These are phyloP conservation scores for Basileuterus tristriatus DNA, from an alignment of 2,797 vertebrate species.

Conservation along the genomic window DNA sequence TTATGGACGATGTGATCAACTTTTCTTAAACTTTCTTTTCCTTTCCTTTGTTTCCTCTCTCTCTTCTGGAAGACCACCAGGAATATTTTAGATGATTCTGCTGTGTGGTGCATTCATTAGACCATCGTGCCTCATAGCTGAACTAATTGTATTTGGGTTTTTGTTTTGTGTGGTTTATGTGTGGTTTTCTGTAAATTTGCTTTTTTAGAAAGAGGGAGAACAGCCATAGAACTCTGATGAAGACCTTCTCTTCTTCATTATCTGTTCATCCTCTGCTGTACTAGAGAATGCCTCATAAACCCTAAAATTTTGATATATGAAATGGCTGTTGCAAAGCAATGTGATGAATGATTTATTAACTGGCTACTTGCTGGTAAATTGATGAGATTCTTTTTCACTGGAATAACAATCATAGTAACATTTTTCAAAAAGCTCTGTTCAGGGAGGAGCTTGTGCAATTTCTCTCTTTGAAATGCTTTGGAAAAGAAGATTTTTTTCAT, in stretches of 20 bases:
- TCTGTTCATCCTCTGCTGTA: not conserved
- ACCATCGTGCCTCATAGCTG: not conserved
- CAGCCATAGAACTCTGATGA: accelerated
- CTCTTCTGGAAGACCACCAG: not conserved
- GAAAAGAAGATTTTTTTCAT: not conserved
- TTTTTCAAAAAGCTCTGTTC: not conserved
- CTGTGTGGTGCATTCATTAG: not conserved
- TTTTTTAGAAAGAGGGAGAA: not conserved
- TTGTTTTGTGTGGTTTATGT: not conserved
- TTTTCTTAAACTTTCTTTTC: not conserved
- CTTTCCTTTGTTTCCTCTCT: not conserved
- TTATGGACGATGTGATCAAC: not conserved
- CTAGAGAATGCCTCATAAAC: not conserved
- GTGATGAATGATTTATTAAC: not conserved
- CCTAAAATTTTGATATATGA: not conserved
- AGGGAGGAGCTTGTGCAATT: not conserved
- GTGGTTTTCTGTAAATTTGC: not conserved
- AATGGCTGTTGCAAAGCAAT: not conserved
- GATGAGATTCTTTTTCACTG: not conserved
- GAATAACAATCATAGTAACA: not conserved
- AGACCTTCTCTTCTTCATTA: not conserved
- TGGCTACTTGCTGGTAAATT: not conserved
- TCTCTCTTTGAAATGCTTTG: not conserved
- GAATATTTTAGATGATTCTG: not conserved
- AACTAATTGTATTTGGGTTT: not conserved